Base-by-base conservation (phyloP, 2,888 invertebrate species). In the Tanypteryx hageni region DNA sequence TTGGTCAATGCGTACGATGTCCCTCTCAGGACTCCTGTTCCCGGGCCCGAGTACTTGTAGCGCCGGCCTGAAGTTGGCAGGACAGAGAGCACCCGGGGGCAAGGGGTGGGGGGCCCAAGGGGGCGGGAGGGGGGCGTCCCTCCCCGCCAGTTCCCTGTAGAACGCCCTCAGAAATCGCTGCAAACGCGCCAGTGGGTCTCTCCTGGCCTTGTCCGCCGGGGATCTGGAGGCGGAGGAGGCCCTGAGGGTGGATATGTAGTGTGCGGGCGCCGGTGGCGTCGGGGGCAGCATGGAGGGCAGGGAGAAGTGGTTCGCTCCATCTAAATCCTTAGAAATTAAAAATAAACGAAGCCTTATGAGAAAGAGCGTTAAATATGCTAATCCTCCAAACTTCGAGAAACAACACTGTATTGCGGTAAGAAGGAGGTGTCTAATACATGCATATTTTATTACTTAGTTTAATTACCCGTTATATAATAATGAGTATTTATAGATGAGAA, bases 21-120 rank as follows among this genome's bases (percentile, higher is more conserved):
- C 93, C 93, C 56, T 91, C 93, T 68, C 93, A 92, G 92, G 93
- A 92, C 92, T 84, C 93, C 94, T 94, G 93, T 94, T 94, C 92
- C 94, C 94, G 94, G 94, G 94, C 92, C 94, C 94, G 93, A 92
- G 95, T 93, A 95, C 94, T 93, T 95, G 95, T 64, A 96, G 94
- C 91, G 95, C 95, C n/a, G 96, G 96, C 93, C 95, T 95, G 94
- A 96, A 95, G 93, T 95, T 95, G 82, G 96, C 95, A n/a, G 96
- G 95, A 93, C 95, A 95, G 85, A 95, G 94, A 57, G 95, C 95
- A 92, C 95, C 96, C 22, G 95, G 95, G 9, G 95, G 95, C 92
- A 95, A 94, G 64, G 89, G 89, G 7, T 95, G 95, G 92, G 95
- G 95, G 44, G 95, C 95, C 96, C 96, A 96, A 93, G 95, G 94